Evolutionary conservation across 2,888 invertebrate genomes (phyloP), one percentile per base, ranked within the genome.

Genomic region (Erebia aethiops): DNA sequence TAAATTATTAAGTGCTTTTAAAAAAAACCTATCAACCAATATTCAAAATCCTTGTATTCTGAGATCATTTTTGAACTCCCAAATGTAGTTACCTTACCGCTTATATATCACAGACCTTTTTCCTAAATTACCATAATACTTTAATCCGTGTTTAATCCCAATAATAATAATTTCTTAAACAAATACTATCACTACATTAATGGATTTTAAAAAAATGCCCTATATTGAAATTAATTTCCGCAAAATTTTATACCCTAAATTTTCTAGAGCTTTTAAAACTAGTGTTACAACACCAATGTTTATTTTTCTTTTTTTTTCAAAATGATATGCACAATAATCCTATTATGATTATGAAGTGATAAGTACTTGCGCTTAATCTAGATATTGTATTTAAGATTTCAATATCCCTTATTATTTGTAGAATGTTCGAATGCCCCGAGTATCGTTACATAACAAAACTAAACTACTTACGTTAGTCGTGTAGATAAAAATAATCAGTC

Each of bases 61-160:
- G 92, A 93, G 92, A 91, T 92, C 90, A 80, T 78, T 82, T 83
- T 80, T 79, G 18, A 51, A 85, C 88, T 87, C 88, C 90, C 90
- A 88, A 91, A 87, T 87, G 83, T 84, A 81, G 79, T 58, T 64
- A 67, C 81, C 88, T 90, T 89, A 91, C 85, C 84, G 85, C 83
- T 85, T 78, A 85, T 85, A 87, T 92, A 92, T 92, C 92, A 92
- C 92, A 92, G 92, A 87, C 89, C 87, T 87, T 89, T 66, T 89
- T 85, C 84, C 87, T 91, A 88, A 86, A 87, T 81, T 87, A 90
- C 82, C 86, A 87, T 91, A 91, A 92, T 91, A 91, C 90, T 90
- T 90, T 86, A 86, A 86, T 72, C 69, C 75, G 73, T 74, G 74
- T 90, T 90, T 86, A 86, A 86, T 72, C 69, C 75, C 73, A 75